phyloP scores from a whole-genome alignment of 2,113 vertebrate species.

The Brienomyrus longianalis region DNA sequence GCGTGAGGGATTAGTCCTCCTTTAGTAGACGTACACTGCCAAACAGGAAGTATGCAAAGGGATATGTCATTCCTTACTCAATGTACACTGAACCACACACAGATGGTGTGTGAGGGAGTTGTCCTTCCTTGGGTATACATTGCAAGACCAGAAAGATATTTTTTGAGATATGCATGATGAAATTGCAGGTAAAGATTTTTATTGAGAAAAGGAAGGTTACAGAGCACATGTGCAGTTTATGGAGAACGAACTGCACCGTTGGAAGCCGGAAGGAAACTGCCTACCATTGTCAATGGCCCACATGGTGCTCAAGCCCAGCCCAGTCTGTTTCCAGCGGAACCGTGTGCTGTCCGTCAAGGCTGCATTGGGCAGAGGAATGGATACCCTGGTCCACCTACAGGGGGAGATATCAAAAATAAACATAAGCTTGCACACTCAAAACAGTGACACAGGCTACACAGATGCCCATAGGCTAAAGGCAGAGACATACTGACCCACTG shows the following conservation, averaged over 20 bases:
- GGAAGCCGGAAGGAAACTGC: constrained; percentile 17
- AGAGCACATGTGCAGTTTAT: not conserved
- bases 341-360: constrained; percentile 81
- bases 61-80: not conserved
- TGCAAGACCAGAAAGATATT: not conserved
- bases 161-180: not conserved
- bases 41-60: not conserved
- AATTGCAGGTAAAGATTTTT: not conserved
- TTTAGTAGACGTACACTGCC: not conserved
- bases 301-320: constrained; percentile 79
- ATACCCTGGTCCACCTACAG: constrained; percentile 89
- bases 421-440: not conserved
- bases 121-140: not conserved
- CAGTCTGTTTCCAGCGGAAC: constrained; percentile 89
- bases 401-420: constrained; percentile 4
- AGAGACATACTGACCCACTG: constrained; percentile 69
- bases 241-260: not conserved
- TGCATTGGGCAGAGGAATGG: constrained; percentile 87
- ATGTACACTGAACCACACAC: not conserved
- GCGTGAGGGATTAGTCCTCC: no score
- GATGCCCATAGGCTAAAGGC: not conserved
- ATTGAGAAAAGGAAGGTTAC: not conserved
- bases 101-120: not conserved
- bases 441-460: not conserved
- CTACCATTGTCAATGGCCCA: constrained; percentile 96